A percentile compares a stretch with the other conserved stretches of the same genome.
These are phyloP conservation scores for Cerastis leucographa DNA, from an alignment of 2,888 invertebrate genomes.

Conservation along the genomic window DNA sequence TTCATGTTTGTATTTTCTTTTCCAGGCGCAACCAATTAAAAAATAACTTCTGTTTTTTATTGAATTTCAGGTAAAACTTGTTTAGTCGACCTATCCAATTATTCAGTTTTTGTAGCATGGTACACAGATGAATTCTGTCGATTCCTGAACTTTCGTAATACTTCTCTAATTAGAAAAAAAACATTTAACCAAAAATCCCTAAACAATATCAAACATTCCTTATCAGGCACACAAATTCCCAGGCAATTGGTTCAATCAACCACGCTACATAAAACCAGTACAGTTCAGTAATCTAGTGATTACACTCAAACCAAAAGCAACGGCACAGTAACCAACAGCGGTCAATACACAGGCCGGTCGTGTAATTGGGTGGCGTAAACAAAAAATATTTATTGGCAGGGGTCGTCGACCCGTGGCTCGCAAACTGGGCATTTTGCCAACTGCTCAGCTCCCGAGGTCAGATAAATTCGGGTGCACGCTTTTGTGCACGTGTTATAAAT, in stretches of 20 bases:
- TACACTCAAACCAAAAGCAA: constrained; percentile 35
- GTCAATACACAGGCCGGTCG: constrained; percentile 34
- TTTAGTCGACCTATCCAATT: neutral
- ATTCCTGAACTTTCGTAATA: too few relatives aligned
- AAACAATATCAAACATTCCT: neutral
- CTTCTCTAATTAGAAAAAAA: neutral
- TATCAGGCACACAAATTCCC: neutral
- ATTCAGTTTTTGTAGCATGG: neutral
- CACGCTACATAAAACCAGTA: constrained; percentile 6
- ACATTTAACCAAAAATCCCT: neutral
- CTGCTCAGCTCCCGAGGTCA: constrained; percentile 58
- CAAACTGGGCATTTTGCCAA: constrained; percentile 56
- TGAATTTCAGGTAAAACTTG: neutral
- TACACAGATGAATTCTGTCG: neutral
- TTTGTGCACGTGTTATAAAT: constrained; percentile 67
- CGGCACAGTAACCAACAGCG: constrained; percentile 28
- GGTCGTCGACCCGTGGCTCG: constrained; percentile 68
- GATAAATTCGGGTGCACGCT: constrained; percentile 73
- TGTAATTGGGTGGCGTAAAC: constrained; percentile 71
- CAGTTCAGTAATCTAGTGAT: constrained; percentile 27
- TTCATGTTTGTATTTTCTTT: neutral
- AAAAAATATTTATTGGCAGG: constrained; percentile 77
- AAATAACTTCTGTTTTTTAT: neutral
- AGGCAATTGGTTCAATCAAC: neutral
- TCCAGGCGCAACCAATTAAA: neutral